Percentiles rank a stretch among this genome's conserved stretches.
These are phyloP conservation scores for Eira barbara DNA, from an alignment of 2,113 vertebrate genomes.

Conservation along the genomic window DNA sequence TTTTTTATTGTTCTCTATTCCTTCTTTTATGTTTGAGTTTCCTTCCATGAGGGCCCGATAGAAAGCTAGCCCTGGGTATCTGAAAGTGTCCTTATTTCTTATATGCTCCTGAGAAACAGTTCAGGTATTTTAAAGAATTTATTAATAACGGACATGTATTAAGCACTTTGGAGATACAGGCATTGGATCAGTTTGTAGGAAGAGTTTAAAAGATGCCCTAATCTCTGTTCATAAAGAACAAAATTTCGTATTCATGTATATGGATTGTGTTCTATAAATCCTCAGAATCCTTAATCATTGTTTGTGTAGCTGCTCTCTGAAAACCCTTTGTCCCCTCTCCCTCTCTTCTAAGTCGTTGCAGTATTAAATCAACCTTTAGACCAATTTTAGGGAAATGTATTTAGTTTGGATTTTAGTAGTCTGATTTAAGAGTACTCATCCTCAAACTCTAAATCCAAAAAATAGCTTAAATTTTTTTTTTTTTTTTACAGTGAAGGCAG, in stretches of 20 bases:
- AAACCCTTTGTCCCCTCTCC: neutral
- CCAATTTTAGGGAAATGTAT: conserved; percentile 30
- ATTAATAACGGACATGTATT: neutral
- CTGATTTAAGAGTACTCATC: conserved; percentile 53
- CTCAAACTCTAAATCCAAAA: conserved; percentile 52
- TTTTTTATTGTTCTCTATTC: neutral
- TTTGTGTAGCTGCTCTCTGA: conserved; percentile 1
- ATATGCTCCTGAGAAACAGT: neutral
- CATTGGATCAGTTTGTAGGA: conserved; percentile 7
- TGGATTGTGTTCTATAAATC: neutral
- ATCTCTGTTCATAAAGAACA: neutral
- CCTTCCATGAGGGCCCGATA: neutral
- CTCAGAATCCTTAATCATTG: neutral
- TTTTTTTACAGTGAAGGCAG: conserved; percentile 1
- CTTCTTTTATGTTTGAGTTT: neutral
- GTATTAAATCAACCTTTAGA: conserved; percentile 39
- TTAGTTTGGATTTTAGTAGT: conserved; percentile 42
- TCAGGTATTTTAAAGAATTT: conserved; percentile 24
- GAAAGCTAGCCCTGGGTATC: neutral
- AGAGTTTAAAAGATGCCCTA: conserved; percentile 7
- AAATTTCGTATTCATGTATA: conserved; percentile 1
- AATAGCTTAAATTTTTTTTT: neutral
- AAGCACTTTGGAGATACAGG: conserved; percentile 24
- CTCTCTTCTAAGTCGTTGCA: neutral
- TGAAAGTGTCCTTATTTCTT: neutral